A percentile compares a stretch with the other conserved stretches of the same genome.
Evolutionary conservation across 2,797 vertebrate genomes (phyloP).

Genomic region (Malurus leucopterus): DNA sequence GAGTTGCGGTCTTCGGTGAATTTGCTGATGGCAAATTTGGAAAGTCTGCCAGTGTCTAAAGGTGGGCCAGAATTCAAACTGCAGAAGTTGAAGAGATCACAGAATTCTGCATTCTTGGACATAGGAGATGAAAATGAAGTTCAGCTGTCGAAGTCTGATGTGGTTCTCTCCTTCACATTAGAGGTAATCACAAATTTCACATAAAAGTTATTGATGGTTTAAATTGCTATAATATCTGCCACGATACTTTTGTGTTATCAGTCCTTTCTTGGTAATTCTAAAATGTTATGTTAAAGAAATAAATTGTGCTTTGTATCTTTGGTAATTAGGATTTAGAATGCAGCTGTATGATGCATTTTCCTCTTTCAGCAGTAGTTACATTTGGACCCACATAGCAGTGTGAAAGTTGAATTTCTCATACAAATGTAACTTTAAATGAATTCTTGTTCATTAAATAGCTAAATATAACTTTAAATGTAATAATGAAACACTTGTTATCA

Average conservation of each 20-base stretch:
- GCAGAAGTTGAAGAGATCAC: constrained; percentile 89
- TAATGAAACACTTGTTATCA: background rate
- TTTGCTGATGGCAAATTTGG: constrained; percentile 94
- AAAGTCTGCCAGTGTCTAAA: constrained; percentile 95
- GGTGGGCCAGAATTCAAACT: constrained; percentile 91
- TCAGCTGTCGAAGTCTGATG: constrained; percentile 90
- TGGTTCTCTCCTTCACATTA: constrained; percentile 89
- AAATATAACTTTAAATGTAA: background rate
- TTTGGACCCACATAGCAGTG: background rate
- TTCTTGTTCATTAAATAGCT: background rate
- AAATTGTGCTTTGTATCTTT: background rate
- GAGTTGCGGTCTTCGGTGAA: constrained; percentile 91
- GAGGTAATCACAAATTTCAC: constrained; percentile 77
- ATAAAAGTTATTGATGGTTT: background rate
- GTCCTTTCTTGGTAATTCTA: background rate
- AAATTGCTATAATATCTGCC: background rate
- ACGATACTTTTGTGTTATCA: background rate
- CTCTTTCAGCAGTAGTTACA: background rate
- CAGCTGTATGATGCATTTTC: background rate
- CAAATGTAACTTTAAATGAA: background rate
- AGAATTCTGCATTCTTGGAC: constrained; percentile 93
- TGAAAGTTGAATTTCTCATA: background rate
- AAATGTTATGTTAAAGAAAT: background rate
- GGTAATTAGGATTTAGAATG: background rate
- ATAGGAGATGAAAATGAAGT: constrained; percentile 90